Evolutionary conservation across 2,888 invertebrate species (phyloP).

Genomic region (Drosophila demipolita): DNA sequence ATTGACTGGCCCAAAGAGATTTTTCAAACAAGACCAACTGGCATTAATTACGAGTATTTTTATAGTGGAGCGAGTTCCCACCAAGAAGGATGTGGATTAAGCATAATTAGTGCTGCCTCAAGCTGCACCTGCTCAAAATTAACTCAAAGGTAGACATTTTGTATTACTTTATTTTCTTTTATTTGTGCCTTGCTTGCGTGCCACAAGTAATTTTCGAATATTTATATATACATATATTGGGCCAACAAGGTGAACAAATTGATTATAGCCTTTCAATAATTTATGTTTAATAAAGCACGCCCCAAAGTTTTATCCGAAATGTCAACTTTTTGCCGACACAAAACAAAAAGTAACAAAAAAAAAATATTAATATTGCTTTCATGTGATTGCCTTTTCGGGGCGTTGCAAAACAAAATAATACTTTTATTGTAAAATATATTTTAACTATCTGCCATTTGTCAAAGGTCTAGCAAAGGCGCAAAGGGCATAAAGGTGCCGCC

Average conservation of each 20-base stretch:
- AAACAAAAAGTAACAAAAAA: neutral
- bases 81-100: conserved; percentile 1
- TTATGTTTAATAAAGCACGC: conserved; percentile 60
- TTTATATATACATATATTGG: conserved; percentile 42
- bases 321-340: conserved; percentile 15
- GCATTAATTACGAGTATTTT: conserved; percentile 28
- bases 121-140: conserved; percentile 62
- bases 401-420: conserved; percentile 5
- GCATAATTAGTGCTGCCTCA: neutral
- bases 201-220: conserved; percentile 61
- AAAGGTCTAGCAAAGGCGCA: conserved; percentile 12
- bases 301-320: conserved; percentile 19
- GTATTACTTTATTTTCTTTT: conserved; percentile 1
- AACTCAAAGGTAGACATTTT: conserved; percentile 46
- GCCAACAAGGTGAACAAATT: conserved; percentile 50
- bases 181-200: conserved; percentile 57
- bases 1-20: conserved; percentile 50
- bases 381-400: conserved; percentile 50
- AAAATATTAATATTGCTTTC: conserved; percentile 42
- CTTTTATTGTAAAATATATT: conserved; percentile 35
- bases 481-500: conserved; percentile 24
- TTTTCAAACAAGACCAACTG: conserved; percentile 42
- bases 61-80: neutral
- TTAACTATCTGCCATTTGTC: conserved; percentile 39
- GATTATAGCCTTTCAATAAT: conserved; percentile 69